phyloP scores from a whole-genome alignment of 1,140 invertebrate genomes.

The Leptopilina clavipes region DNA sequence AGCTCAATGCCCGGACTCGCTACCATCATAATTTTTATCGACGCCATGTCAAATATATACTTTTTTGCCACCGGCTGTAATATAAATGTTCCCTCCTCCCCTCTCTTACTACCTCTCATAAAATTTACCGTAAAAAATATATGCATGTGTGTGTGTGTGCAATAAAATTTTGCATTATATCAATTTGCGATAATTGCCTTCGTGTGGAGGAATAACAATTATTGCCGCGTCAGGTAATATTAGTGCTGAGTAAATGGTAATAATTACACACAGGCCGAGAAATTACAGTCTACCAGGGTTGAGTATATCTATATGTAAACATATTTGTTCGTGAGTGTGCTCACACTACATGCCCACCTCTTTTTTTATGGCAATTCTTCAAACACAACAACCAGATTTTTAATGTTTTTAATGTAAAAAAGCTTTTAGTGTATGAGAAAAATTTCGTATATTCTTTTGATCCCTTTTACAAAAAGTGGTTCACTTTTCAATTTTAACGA shows the following conservation, averaged over 20 bases:
- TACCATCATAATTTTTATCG: background rate
- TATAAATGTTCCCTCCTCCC: background rate
- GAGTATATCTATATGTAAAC: background rate
- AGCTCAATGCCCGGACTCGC: background rate
- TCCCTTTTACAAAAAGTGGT: background rate
- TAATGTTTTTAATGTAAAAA: slow-evolving; percentile 2
- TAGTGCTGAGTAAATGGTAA: slow-evolving; percentile 33
- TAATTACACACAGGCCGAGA: background rate
- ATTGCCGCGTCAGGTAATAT: slow-evolving; percentile 29
- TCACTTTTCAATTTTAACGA: background rate
- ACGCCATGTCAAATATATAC: background rate
- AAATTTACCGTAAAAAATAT: background rate
- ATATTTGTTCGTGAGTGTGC: background rate
- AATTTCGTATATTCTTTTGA: too few species aligned
- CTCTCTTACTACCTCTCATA: background rate
- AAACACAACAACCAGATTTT: background rate
- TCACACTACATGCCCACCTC: background rate
- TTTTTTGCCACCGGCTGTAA: slow-evolving; percentile 3
- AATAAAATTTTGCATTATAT: slow-evolving; percentile 18
- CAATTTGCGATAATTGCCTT: slow-evolving; percentile 22
- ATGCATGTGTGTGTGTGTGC: too few species aligned
- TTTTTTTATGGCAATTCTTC: background rate
- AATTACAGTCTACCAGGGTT: slow-evolving; percentile 3
- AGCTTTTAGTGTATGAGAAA: too few species aligned
- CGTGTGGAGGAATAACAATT: slow-evolving; percentile 12